Evolutionary conservation across 1,140 invertebrate genomes (phyloP).

Genomic region (Campoletis sonorensis): DNA sequence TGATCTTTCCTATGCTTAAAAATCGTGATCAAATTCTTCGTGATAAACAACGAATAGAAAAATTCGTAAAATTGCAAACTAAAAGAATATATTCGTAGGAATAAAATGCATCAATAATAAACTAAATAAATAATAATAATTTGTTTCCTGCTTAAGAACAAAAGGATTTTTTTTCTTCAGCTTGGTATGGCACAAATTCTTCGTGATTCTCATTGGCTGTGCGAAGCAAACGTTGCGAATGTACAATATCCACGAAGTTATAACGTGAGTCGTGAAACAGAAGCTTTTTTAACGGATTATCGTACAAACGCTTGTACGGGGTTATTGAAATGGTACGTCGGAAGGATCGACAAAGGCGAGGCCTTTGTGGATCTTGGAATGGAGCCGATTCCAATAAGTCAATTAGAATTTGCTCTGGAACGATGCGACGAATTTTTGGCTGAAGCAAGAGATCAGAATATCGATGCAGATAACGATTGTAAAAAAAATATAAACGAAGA

Average conservation of each 20-base stretch:
- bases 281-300: conserved; percentile 81
- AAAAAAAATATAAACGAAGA: conserved; percentile 70
- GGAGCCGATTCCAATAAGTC: conserved; percentile 67
- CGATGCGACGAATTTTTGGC: conserved; percentile 78
- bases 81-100: too few species aligned
- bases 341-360: conserved; percentile 62
- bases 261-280: conserved; percentile 76
- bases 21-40: too few species aligned
- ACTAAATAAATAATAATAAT: background rate
- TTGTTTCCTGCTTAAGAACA: background rate
- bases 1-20: too few species aligned
- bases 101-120: too few species aligned
- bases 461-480: conserved; percentile 71
- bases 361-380: conserved; percentile 50
- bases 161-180: conserved; percentile 60
- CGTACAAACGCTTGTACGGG: conserved; percentile 80
- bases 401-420: conserved; percentile 77
- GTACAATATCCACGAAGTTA: conserved; percentile 83
- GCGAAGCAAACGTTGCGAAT: conserved; percentile 77
- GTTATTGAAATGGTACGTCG: conserved; percentile 78
- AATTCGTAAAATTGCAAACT: too few species aligned
- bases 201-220: conserved; percentile 80
- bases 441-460: conserved; percentile 76
- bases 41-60: too few species aligned
- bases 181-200: conserved; percentile 80